These are phyloP conservation scores for Tetramorium simillimum DNA, from an alignment of 1,140 invertebrate genomes.

Conservation along the genomic window DNA sequence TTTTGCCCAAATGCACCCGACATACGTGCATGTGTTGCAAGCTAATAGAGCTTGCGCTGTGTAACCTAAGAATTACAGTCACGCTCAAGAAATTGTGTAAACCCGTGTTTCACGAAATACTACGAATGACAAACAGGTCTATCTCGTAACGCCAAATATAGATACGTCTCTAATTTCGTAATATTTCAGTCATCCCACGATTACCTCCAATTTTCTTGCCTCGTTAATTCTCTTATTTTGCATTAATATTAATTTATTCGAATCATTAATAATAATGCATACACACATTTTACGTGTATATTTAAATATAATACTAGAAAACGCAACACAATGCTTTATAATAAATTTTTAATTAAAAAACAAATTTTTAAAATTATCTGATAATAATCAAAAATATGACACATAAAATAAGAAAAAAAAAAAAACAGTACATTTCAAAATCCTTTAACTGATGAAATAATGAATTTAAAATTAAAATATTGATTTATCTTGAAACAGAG, in stretches of 20 bases:
- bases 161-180: neutral
- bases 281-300: neutral
- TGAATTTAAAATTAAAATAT: neutral
- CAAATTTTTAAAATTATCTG: no score
- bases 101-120: constrained; percentile 10
- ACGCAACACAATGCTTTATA: neutral
- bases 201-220: neutral
- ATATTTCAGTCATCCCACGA: neutral
- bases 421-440: neutral
- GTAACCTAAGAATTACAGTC: constrained; percentile 54
- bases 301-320: neutral
- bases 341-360: neutral
- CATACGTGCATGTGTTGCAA: constrained; percentile 52
- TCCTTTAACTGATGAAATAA: neutral
- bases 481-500: neutral
- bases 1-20: constrained; percentile 48
- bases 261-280: neutral
- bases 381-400: neutral
- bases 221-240: neutral
- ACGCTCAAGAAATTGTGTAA: constrained; percentile 39
- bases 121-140: neutral
- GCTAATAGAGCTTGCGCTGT: constrained; percentile 45
- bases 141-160: neutral
- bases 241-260: neutral
- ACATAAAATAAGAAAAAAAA: neutral